phyloP scores from a whole-genome alignment of 1,140 invertebrate genomes.

The Diorhabda elongata region DNA sequence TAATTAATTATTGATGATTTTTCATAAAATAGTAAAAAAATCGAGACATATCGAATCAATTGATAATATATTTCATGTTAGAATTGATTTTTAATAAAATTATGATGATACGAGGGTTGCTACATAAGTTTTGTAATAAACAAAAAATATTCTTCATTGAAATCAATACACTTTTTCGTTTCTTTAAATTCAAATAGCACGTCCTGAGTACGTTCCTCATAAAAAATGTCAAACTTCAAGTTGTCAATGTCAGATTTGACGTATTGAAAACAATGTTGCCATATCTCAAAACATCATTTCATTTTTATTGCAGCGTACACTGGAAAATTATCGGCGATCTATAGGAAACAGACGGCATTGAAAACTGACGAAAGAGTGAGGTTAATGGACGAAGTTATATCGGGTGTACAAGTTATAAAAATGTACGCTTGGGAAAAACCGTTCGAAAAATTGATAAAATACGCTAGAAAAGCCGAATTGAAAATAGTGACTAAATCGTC shows the following conservation, averaged over 20 bases:
- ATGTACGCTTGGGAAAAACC: slow-evolving; percentile 78
- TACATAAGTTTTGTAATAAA: no score
- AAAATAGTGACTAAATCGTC: slow-evolving; percentile 61
- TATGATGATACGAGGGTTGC: no score
- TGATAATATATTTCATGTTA: no score
- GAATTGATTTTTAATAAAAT: no score
- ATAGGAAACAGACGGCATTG: slow-evolving; percentile 59
- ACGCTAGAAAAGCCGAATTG: slow-evolving; percentile 58
- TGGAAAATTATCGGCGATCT: slow-evolving; percentile 62
- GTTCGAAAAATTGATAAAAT: slow-evolving; percentile 59
- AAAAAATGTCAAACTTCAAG: background rate
- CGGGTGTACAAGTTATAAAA: slow-evolving; percentile 71
- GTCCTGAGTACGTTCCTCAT: background rate
- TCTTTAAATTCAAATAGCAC: no score
- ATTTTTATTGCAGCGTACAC: slow-evolving; percentile 54
- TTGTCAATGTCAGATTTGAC: no score
- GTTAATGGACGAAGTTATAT: slow-evolving; percentile 76
- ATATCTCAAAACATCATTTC: background rate
- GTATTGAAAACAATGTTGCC: no score
- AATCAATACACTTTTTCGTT: no score
- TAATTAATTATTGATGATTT: no score
- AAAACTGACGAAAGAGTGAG: slow-evolving; percentile 72
- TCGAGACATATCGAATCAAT: no score
- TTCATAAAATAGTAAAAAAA: no score
- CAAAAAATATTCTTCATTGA: no score